Evolutionary conservation across 2,797 vertebrate species (phyloP).

Genomic region (Falco biarmicus): DNA sequence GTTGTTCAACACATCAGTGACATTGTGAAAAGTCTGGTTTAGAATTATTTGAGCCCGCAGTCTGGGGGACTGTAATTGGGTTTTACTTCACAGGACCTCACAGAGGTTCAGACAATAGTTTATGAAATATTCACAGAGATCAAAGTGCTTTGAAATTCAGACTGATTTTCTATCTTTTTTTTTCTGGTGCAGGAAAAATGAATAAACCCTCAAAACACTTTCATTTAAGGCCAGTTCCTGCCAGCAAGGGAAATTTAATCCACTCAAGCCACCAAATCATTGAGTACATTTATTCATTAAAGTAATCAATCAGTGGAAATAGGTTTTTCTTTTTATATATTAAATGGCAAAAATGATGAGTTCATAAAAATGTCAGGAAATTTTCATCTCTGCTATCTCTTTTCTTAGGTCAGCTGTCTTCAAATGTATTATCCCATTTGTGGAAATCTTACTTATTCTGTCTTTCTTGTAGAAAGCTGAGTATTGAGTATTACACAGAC

Average conservation of each 20-base stretch:
- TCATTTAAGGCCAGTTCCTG: constrained; percentile 63
- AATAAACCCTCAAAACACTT: constrained; percentile 62
- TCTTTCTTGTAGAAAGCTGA: constrained; percentile 57
- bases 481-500: constrained; percentile 48
- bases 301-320: constrained; percentile 74
- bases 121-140: constrained; percentile 57
- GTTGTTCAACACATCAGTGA: neutral
- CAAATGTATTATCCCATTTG: constrained; percentile 58
- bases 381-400: constrained; percentile 75
- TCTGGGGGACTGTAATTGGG: constrained; percentile 22
- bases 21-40: constrained; percentile 49
- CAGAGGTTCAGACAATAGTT: neutral
- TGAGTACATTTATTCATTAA: constrained; percentile 78
- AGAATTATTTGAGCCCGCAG: constrained; percentile 39
- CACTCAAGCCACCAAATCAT: constrained; percentile 62
- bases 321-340: constrained; percentile 71
- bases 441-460: constrained; percentile 37
- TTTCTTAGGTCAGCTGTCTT: constrained; percentile 68
- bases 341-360: constrained; percentile 76
- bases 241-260: constrained; percentile 74
- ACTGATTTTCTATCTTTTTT: constrained; percentile 8
- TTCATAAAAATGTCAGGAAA: constrained; percentile 76
- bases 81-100: constrained; percentile 29
- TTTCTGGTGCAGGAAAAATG: constrained; percentile 15
- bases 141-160: constrained; percentile 65